Percentiles rank a stretch among this genome's conserved stretches.
These are phyloP conservation scores for Heterotilapia buettikoferi DNA, from an alignment of 2,113 vertebrate genomes.

Conservation along the genomic window DNA sequence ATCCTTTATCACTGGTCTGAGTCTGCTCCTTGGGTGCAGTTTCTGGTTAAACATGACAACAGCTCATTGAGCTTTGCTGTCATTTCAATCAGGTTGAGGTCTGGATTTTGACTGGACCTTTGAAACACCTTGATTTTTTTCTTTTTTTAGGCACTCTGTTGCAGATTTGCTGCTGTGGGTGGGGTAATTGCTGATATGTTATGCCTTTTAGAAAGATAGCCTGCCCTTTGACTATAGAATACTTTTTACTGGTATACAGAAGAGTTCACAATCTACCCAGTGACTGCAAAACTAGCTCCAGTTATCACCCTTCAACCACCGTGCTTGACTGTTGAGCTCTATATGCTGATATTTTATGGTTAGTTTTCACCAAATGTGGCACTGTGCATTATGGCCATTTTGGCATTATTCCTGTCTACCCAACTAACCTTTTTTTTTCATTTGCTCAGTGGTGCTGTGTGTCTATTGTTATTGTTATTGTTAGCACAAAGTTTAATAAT, in stretches of 20 bases:
- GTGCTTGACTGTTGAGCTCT: background rate
- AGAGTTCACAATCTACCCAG: background rate
- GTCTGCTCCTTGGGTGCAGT: background rate
- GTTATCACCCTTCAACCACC: background rate
- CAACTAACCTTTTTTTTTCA: background rate
- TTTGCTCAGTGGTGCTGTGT: background rate
- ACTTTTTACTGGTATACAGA: rapidly evolving
- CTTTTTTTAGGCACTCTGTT: background rate
- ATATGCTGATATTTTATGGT: background rate
- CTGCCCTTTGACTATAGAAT: background rate
- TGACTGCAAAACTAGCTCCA: background rate
- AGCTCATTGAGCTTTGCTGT: background rate
- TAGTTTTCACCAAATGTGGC: background rate
- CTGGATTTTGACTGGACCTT: background rate
- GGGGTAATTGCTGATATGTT: background rate
- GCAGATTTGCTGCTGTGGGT: background rate
- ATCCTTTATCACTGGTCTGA: background rate
- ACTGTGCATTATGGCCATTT: background rate
- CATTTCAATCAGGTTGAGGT: background rate
- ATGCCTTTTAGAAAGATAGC: background rate
- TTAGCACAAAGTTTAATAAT: background rate
- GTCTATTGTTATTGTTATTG: background rate
- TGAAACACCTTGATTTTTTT: background rate
- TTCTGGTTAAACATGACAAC: background rate
- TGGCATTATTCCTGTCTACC: background rate